Conservation (phyloP, 2,113 vertebrate genomes). For the Alouatta palliata region DNA sequence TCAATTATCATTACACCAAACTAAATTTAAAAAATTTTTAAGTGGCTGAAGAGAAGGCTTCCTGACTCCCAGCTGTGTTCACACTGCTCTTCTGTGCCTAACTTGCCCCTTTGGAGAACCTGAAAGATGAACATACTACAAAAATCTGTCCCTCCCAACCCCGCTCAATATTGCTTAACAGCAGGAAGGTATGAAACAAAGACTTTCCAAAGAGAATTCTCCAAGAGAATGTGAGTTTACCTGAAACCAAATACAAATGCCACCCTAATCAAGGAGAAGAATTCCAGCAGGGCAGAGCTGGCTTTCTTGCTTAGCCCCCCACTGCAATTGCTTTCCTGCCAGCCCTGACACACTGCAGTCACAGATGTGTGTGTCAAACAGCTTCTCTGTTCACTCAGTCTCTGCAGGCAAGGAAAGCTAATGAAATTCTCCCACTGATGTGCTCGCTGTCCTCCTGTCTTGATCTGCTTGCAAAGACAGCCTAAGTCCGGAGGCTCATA, state of each 20-base stretch:
- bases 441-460: neutral
- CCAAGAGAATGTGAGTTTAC: neutral
- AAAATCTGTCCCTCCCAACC: neutral
- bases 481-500: neutral
- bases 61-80: neutral
- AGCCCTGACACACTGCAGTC: neutral
- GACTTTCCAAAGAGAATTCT: neutral
- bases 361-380: neutral
- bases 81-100: neutral
- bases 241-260: neutral
- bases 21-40: neutral
- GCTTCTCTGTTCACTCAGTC: neutral
- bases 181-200: neutral
- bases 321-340: neutral
- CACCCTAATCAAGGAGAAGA: neutral
- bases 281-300: neutral
- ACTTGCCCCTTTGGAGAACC: neutral
- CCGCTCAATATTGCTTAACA: neutral
- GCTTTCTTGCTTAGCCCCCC: neutral
- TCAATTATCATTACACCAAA: neutral
- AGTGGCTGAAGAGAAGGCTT: neutral
- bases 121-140: neutral
- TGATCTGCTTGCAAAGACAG: neutral
- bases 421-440: neutral
- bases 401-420: slow-evolving; percentile 17